Conservation (phyloP, 2,797 vertebrate genomes). For the Semotilus atromaculatus region DNA sequence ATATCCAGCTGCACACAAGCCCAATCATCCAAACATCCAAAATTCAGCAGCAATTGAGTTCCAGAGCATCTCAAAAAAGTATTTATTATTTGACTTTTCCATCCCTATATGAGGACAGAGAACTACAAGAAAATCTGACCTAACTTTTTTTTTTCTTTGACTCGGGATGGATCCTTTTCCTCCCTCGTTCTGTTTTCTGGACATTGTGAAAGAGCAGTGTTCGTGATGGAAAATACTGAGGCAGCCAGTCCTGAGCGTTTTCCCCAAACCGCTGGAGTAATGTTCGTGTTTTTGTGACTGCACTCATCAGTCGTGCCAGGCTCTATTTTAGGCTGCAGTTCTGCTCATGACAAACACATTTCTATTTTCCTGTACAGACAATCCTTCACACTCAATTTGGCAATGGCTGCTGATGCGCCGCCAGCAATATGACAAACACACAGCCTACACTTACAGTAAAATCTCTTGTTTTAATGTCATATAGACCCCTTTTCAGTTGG, state of each 20-base stretch:
- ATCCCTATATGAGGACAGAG: background rate
- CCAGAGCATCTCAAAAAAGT: background rate
- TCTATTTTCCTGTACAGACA: conserved; percentile 56
- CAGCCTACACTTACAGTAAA: background rate
- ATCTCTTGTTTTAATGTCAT: background rate
- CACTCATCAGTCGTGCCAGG: conserved; percentile 53
- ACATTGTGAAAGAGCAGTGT: conserved; percentile 70
- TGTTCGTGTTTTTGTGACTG: conserved; percentile 44
- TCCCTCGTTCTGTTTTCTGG: conserved; percentile 56
- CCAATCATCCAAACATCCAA: too few species aligned
- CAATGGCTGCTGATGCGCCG: background rate
- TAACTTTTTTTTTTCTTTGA: conserved; percentile 54
- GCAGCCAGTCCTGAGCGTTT: conserved; percentile 64
- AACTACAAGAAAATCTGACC: conserved; percentile 3
- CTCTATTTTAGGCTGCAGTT: conserved; percentile 57
- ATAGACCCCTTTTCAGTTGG: too few species aligned
- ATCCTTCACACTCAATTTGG: conserved; percentile 60
- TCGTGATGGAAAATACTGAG: conserved; percentile 68
- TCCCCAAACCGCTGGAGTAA: conserved; percentile 71
- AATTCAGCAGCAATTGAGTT: background rate
- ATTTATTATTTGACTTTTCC: background rate
- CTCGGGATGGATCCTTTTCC: conserved; percentile 15
- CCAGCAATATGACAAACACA: too few species aligned
- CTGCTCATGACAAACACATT: conserved; percentile 61
- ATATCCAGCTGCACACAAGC: background rate